A percentile compares a stretch with the other conserved stretches of the same genome.
Conservation (phyloP, 2,797 vertebrate species). For the Vespertilio murinus region DNA sequence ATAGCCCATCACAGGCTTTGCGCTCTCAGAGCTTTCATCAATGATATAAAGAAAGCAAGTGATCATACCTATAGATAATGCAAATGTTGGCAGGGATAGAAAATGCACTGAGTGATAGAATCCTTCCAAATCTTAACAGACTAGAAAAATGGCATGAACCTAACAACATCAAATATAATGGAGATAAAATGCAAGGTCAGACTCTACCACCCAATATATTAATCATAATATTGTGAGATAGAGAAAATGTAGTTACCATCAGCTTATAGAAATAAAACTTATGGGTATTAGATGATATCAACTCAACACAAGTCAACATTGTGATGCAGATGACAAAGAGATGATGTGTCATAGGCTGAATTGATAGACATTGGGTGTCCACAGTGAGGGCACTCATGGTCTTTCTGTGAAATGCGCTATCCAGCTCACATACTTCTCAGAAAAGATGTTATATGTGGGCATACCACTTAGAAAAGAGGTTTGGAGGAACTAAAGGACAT, state of each 20-base stretch:
- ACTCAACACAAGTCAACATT: not conserved
- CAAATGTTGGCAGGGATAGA: not conserved
- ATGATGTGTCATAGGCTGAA: not conserved
- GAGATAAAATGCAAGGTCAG: slow-evolving; percentile 15
- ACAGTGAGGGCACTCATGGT: not conserved
- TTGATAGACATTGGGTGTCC: not conserved
- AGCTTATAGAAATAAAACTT: not conserved
- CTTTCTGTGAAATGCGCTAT: not conserved
- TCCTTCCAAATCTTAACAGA: not conserved
- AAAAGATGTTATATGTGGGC: not conserved
- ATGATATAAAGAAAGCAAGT: not conserved
- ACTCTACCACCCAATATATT: not conserved
- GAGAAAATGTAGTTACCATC: not conserved
- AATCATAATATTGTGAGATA: not conserved
- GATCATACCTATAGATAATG: not conserved
- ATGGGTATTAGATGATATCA: not conserved
- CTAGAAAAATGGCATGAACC: not conserved
- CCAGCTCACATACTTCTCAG: not conserved
- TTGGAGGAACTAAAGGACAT: not conserved
- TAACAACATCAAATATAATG: not conserved
- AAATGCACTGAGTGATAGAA: not conserved
- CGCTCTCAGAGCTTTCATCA: not conserved
- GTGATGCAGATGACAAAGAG: not conserved
- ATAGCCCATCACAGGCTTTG: not conserved
- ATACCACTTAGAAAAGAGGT: not conserved